These are phyloP conservation scores for Drosophila longiperda DNA, from an alignment of 2,888 invertebrate genomes.

Conservation along the genomic window DNA sequence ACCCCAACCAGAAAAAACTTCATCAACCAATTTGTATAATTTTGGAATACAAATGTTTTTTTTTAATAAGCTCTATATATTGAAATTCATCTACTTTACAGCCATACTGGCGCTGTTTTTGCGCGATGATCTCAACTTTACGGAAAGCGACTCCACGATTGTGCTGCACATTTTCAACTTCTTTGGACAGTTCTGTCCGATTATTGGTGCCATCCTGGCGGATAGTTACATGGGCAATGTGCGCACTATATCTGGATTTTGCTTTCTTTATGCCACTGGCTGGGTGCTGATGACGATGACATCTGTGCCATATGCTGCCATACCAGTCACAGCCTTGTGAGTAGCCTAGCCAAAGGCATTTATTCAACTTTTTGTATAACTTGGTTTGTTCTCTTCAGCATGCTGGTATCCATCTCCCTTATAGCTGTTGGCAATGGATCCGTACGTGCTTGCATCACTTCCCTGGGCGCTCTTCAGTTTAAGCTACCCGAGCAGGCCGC, in stretches of 20 bases:
- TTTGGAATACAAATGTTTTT: background rate
- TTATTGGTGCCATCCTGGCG: slow-evolving; percentile 88
- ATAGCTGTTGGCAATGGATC: slow-evolving; percentile 90
- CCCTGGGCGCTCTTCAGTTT: slow-evolving; percentile 90
- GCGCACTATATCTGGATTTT: slow-evolving; percentile 87
- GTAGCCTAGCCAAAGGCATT: background rate
- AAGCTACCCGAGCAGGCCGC: slow-evolving; percentile 86
- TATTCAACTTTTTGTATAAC: background rate
- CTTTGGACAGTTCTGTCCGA: slow-evolving; percentile 88
- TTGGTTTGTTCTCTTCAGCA: slow-evolving; percentile 78
- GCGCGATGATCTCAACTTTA: slow-evolving; percentile 86
- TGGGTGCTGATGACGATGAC: slow-evolving; percentile 86
- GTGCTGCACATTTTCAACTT: slow-evolving; percentile 88
- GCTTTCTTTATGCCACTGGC: slow-evolving; percentile 86
- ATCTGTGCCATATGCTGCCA: slow-evolving; percentile 82
- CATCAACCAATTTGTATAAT: background rate
- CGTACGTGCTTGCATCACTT: slow-evolving; percentile 89
- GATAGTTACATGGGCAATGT: slow-evolving; percentile 88
- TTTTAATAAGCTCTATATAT: background rate
- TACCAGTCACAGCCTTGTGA: slow-evolving; percentile 64
- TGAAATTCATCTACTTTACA: slow-evolving; percentile 73
- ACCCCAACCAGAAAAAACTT: background rate
- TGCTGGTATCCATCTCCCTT: slow-evolving; percentile 86
- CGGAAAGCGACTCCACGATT: slow-evolving; percentile 86
- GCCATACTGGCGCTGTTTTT: slow-evolving; percentile 88